phyloP scores from a whole-genome alignment of 1,140 invertebrate genomes.

The Diorhabda elongata region DNA sequence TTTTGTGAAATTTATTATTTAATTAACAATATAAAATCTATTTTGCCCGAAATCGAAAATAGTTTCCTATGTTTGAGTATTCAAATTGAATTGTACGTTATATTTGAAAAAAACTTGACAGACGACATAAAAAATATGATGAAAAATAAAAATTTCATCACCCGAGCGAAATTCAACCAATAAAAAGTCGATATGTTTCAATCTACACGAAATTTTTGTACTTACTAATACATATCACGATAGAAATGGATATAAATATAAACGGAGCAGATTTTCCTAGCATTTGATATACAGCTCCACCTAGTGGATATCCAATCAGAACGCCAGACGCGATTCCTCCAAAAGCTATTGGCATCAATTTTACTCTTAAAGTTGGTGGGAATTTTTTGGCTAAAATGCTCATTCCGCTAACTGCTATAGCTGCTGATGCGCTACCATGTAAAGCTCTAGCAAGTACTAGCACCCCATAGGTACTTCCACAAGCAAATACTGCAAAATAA shows the following conservation, averaged over 20 bases:
- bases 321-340: slow-evolving; percentile 78
- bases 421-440: slow-evolving; percentile 83
- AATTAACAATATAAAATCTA: too few relatives aligned
- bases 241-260: slow-evolving; percentile 60
- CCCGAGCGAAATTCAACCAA: too few relatives aligned
- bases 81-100: too few relatives aligned
- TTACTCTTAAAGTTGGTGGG: slow-evolving; percentile 59
- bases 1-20: too few relatives aligned
- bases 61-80: too few relatives aligned
- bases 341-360: slow-evolving; percentile 71
- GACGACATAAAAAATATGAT: too few relatives aligned
- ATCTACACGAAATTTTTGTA: neutral
- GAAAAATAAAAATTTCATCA: too few relatives aligned
- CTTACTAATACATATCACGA: slow-evolving; percentile 52
- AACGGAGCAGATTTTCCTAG: slow-evolving; percentile 72
- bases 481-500: slow-evolving; percentile 68
- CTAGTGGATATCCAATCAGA: slow-evolving; percentile 73
- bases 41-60: too few relatives aligned
- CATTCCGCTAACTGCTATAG: slow-evolving; percentile 72
- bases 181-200: too few relatives aligned
- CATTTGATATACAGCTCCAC: slow-evolving; percentile 70
- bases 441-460: slow-evolving; percentile 76
- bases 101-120: too few relatives aligned
- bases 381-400: slow-evolving; percentile 57
- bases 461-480: slow-evolving; percentile 69